phyloP scores from a whole-genome alignment of 2,888 invertebrate species.

The Sesamia inferens region DNA sequence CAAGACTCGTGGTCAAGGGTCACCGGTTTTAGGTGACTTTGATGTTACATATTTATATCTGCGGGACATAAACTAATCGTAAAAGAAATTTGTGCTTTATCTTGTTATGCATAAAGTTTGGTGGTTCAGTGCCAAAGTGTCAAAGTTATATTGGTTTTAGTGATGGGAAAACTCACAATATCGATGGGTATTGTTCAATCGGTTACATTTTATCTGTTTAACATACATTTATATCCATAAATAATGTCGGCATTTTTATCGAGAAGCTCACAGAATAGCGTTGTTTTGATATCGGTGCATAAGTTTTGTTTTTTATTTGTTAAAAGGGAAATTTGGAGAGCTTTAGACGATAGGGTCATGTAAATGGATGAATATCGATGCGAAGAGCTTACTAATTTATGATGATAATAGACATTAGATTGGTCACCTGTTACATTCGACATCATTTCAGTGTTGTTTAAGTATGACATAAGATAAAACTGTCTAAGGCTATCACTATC shows the following conservation, averaged over 20 bases:
- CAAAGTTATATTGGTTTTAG: conserved; percentile 44
- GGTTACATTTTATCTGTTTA: conserved; percentile 69
- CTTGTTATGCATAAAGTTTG: not conserved
- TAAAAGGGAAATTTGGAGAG: conserved; percentile 42
- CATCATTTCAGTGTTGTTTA: not conserved
- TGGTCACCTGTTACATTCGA: conserved; percentile 6
- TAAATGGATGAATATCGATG: conserved; percentile 31
- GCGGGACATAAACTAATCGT: not conserved
- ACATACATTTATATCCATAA: conserved; percentile 67
- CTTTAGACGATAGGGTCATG: conserved; percentile 42
- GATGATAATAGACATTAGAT: conserved; percentile 25
- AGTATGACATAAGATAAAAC: not conserved
- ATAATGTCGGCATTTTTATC: conserved; percentile 61
- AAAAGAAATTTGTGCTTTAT: conserved; percentile 41
- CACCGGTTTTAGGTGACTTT: conserved; percentile 74
- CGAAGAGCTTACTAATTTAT: conserved; percentile 33
- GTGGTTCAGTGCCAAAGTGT: rapidly evolving
- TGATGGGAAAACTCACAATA: conserved; percentile 69
- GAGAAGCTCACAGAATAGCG: conserved; percentile 49
- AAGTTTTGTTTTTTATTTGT: conserved; percentile 61
- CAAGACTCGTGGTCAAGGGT: conserved; percentile 68
- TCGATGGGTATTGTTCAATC: conserved; percentile 68
- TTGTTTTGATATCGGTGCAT: conserved; percentile 55
- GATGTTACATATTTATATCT: conserved; percentile 61
- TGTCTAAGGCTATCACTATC: not conserved